Percentiles rank a stretch among this genome's conserved stretches.
Conservation (phyloP, 2,113 vertebrate species). For the Myrmecophaga tridactyla region DNA sequence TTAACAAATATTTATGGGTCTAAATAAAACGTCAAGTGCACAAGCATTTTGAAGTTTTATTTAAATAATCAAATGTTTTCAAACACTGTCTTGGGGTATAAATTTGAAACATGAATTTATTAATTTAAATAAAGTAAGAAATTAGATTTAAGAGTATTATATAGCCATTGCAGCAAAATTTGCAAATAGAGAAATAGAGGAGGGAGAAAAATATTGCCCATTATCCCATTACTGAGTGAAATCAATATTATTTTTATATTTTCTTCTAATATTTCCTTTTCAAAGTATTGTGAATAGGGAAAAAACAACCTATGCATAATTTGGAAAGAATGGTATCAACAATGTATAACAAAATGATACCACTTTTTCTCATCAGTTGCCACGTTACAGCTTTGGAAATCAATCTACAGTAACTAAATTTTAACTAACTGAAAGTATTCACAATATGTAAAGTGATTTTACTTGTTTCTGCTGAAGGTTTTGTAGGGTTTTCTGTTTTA, state of each 20-base stretch:
- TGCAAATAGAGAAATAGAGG: constrained; percentile 1
- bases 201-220: background rate
- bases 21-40: constrained; percentile 35
- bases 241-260: constrained; percentile 26
- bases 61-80: background rate
- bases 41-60: constrained; percentile 25
- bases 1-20: constrained; percentile 5
- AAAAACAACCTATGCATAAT: background rate
- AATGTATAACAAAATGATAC: background rate
- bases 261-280: constrained; percentile 29
- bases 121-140: constrained; percentile 45
- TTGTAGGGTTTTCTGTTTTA: constrained; percentile 3
- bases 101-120: constrained; percentile 38
- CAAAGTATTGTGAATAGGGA: background rate
- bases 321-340: background rate
- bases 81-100: background rate
- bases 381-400: background rate
- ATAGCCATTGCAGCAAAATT: background rate
- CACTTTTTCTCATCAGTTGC: background rate
- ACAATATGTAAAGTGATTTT: background rate
- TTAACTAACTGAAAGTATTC: constrained; percentile 19
- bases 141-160: constrained; percentile 5
- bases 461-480: constrained; percentile 1
- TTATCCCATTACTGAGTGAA: background rate
- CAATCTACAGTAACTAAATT: background rate